Conservation (phyloP, 2,797 vertebrate species). For the Pangasius mekongensis region DNA sequence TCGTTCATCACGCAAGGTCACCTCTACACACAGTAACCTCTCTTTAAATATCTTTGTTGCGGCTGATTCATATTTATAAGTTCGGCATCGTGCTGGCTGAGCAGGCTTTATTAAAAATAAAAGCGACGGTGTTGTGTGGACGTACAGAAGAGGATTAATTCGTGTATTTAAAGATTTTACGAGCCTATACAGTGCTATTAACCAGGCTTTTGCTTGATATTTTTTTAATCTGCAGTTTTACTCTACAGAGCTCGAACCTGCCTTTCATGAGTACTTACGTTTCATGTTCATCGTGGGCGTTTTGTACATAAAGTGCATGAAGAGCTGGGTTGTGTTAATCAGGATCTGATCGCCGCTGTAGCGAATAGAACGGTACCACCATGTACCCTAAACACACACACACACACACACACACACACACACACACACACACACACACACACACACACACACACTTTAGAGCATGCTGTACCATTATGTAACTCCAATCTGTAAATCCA, state of each 20-base stretch:
- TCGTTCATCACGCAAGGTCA: neutral
- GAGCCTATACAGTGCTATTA: no score
- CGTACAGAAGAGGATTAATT: neutral
- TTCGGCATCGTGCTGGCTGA: no score
- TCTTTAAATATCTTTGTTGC: no score
- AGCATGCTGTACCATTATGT: neutral
- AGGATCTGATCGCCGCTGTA: slow-evolving; percentile 99
- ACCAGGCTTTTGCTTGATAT: neutral
- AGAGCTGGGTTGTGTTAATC: slow-evolving; percentile 97
- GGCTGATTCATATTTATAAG: neutral
- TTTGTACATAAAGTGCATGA: slow-evolving; percentile 98
- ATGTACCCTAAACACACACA: slow-evolving; percentile 84
- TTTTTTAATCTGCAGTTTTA: neutral
- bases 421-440: neutral
- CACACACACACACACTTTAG: slow-evolving; percentile 1
- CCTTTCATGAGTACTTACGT: slow-evolving; percentile 77
- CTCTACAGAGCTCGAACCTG: neutral
- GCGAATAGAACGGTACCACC: slow-evolving; percentile 99
- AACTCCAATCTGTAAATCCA: neutral
- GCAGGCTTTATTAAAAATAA: neutral
- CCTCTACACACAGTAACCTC: neutral
- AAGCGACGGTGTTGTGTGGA: neutral
- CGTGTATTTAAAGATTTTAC: neutral
- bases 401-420: slow-evolving; percentile 22
- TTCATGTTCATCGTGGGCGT: slow-evolving; percentile 99